These are phyloP conservation scores for Emydocephalus ijimae DNA, from an alignment of 2,113 vertebrate species.

Conservation along the genomic window DNA sequence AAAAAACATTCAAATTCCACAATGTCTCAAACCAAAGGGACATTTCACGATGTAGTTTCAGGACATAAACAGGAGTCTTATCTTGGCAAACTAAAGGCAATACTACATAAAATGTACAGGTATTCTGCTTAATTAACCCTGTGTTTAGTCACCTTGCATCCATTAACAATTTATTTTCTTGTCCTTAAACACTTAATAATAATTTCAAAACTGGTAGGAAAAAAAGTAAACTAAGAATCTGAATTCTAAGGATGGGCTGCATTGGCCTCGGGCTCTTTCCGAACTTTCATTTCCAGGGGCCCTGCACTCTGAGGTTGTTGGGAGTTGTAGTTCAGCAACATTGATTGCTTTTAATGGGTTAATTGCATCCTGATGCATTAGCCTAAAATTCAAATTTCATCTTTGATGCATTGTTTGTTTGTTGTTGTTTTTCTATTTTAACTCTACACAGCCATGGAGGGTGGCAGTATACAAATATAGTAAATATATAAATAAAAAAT, in stretches of 20 bases:
- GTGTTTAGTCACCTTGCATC: background rate
- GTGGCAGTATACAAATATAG: background rate
- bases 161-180: background rate
- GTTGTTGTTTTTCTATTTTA: background rate
- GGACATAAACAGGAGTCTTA: background rate
- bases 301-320: background rate
- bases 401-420: background rate
- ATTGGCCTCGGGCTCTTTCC: background rate
- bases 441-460: background rate
- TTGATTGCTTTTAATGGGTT: background rate
- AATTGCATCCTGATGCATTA: background rate
- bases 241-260: background rate
- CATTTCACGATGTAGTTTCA: background rate
- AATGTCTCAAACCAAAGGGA: background rate
- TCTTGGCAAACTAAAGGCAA: background rate
- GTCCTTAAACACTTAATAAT: background rate
- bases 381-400: background rate
- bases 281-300: background rate
- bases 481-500: background rate
- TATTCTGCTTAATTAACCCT: background rate
- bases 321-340: background rate
- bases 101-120: background rate
- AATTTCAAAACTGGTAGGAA: background rate
- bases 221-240: background rate
- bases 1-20: background rate